phyloP scores from a whole-genome alignment of 2,113 vertebrate species.

The Oenanthe oenanthe region DNA sequence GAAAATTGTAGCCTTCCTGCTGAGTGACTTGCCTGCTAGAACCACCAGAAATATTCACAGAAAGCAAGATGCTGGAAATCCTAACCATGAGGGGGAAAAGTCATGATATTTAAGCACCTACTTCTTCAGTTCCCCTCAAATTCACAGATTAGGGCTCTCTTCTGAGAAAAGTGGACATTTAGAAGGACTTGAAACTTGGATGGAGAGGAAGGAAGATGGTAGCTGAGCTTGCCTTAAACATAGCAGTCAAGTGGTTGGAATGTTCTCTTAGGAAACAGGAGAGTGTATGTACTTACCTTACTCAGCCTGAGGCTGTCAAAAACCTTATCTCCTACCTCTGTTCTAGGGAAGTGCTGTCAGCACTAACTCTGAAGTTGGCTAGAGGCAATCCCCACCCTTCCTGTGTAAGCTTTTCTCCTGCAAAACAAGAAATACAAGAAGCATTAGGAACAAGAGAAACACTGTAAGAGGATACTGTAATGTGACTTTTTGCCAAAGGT shows the following conservation, averaged over 20 bases:
- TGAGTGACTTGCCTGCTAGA: background rate
- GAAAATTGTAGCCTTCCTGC: background rate
- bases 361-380: background rate
- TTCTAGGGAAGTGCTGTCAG: background rate
- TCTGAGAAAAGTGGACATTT: background rate
- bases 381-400: background rate
- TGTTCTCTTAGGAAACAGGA: background rate
- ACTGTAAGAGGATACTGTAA: background rate
- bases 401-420: background rate
- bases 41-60: background rate
- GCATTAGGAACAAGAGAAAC: background rate
- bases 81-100: background rate
- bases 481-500: background rate
- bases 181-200: background rate
- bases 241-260: background rate
- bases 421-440: constrained; percentile 22
- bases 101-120: background rate
- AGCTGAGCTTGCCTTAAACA: background rate
- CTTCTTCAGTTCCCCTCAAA: background rate
- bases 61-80: background rate
- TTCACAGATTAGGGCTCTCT: background rate
- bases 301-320: background rate
- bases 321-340: background rate
- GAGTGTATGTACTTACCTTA: background rate
- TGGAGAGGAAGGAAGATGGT: background rate